Percentiles rank a stretch among this genome's conserved stretches.
Conservation (phyloP, 2,797 vertebrate species). For the Vultur gryphus region DNA sequence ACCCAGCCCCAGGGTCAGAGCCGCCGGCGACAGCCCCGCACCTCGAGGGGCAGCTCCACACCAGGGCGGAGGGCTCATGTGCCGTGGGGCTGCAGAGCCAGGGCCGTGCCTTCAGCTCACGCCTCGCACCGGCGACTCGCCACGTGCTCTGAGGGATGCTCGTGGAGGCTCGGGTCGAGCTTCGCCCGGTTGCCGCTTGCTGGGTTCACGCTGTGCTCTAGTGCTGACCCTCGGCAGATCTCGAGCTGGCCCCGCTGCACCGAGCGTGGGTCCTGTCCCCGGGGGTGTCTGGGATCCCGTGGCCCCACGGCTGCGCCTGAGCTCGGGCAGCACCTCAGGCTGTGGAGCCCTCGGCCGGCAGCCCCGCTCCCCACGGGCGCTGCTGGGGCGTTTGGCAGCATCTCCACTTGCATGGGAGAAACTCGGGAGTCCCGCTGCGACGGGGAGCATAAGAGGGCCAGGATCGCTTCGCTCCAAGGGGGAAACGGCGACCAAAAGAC, state of each 20-base stretch:
- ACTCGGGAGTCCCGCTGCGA: accelerated
- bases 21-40: neutral
- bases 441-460: accelerated
- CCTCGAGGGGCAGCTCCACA: neutral
- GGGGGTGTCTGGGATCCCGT: accelerated
- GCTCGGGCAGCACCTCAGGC: neutral
- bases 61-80: accelerated
- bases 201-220: accelerated
- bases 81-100: neutral
- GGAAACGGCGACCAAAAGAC: neutral
- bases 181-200: accelerated
- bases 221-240: too few relatives aligned
- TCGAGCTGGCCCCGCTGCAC: neutral
- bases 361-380: accelerated
- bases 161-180: accelerated
- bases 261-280: accelerated
- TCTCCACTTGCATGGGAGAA: accelerated
- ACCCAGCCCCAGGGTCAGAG: neutral
- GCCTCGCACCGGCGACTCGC: neutral
- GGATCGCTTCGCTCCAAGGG: accelerated
- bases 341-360: neutral
- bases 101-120: neutral
- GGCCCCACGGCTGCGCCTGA: neutral
- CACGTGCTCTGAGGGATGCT: neutral
- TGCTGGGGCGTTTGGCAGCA: neutral